These are phyloP conservation scores for Periplaneta americana DNA, from an alignment of 1,140 invertebrate species.

Conservation along the genomic window DNA sequence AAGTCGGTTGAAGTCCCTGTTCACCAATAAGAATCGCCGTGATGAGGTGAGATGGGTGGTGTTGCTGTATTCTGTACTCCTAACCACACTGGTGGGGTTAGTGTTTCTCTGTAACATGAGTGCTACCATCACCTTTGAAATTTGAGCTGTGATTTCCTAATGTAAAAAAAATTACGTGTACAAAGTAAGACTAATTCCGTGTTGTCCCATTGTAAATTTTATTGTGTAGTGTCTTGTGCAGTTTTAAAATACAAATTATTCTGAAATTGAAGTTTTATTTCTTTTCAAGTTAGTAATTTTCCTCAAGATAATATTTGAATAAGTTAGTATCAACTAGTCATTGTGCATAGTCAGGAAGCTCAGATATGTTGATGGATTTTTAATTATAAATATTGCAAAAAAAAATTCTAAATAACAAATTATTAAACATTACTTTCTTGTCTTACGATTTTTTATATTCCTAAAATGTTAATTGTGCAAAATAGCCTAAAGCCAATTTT, in stretches of 20 bases:
- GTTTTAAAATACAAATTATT: background rate
- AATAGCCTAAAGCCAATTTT: no score
- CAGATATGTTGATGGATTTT: no score
- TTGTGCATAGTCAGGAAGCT: no score
- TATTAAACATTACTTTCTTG: no score
- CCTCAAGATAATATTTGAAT: no score
- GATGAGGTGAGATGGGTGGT: slow-evolving; percentile 8
- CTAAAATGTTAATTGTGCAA: no score
- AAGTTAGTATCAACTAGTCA: no score
- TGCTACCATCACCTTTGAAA: background rate
- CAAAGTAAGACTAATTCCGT: background rate
- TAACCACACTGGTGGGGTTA: background rate
- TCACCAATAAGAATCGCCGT: background rate
- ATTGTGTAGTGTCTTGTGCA: background rate
- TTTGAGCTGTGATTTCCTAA: background rate
- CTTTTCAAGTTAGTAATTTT: no score
- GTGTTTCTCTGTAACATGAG: background rate
- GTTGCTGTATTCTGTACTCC: background rate
- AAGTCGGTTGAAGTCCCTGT: slow-evolving; percentile 3
- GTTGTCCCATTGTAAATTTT: background rate
- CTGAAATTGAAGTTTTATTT: background rate
- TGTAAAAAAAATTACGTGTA: background rate
- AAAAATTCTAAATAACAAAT: no score
- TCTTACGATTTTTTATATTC: no score
- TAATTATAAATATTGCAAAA: no score